Evolutionary conservation across 2,113 vertebrate species (phyloP), one percentile per base, ranked within the genome.

Genomic region (Bettongia penicillata): DNA sequence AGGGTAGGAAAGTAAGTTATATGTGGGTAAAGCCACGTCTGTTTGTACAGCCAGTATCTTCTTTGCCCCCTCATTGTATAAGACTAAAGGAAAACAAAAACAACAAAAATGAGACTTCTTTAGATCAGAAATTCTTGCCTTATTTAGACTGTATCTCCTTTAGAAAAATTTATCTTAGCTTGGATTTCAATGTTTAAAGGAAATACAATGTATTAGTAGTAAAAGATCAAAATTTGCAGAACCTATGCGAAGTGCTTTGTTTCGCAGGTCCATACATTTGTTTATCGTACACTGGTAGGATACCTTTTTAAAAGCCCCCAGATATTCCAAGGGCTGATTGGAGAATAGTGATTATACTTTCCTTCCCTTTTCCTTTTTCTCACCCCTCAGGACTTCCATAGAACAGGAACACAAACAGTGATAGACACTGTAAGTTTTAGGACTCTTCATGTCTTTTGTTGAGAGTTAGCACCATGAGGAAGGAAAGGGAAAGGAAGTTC

Each of bases 371-470:
- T 48, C 8, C 0, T 91, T 93, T 90, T 94, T 95, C 25, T 92
- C 94, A 53, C 43, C 3, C 4, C 50, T 48, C 94, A 91, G 37
- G 50, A 43, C 26, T 43, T 90, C 96, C 91, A 1, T 91, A 48
- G 43, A 53, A 10, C 47, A 37, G 50, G 91, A 50, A 3, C 19
- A 89, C 26, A 94, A 53, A 91, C 16, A 61, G 16, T 84, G 19
- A 5, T 3, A 6, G 12, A 68, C 31, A 0, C 11, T 92, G 50
- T n/a, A 50, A 19, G 51, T 84, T 95, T 55, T 94, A 48, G 89
- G 92, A 31, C 90, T 0, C 43, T 93, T 9, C 3, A 61, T 61
- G 52, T 68, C 51, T 96, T 96, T 95, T 43, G 49, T 49, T 97
- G 93, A 89, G 68, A n/a, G 84, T 3, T 52, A 53, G 95, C 5